Conservation (phyloP, 2,797 vertebrate species). For the Toxotes lorentzi region DNA sequence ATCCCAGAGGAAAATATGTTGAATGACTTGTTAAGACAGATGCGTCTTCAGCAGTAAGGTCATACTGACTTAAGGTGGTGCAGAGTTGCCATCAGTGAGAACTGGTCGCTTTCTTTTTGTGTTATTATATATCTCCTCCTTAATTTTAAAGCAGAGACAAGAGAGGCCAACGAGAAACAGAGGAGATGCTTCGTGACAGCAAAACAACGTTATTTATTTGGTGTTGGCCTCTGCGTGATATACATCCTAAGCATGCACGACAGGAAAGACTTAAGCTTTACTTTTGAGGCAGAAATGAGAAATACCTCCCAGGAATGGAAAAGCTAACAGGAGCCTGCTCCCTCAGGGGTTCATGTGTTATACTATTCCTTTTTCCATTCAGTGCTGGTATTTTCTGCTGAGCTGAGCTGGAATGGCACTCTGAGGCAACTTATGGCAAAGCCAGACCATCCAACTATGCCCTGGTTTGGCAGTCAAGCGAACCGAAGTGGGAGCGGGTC, state of each 20-base stretch:
- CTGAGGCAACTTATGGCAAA: conserved; percentile 72
- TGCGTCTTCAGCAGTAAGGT: conserved; percentile 6
- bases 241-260: conserved; percentile 28
- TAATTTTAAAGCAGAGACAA: conserved; percentile 2
- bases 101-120: not conserved
- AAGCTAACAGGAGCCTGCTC: conserved; percentile 57
- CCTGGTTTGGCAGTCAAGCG: conserved; percentile 80
- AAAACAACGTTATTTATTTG: conserved; percentile 4
- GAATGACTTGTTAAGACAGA: conserved; percentile 22
- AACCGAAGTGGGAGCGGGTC: conserved; percentile 70
- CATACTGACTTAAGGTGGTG: conserved; percentile 17
- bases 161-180: not conserved
- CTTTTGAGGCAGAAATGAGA: conserved; percentile 44
- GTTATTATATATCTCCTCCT: not conserved
- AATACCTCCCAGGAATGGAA: conserved; percentile 75
- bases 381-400: conserved; percentile 80
- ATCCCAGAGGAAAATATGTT: not conserved
- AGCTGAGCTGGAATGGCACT: conserved; percentile 78
- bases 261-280: conserved; percentile 45
- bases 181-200: conserved; percentile 5
- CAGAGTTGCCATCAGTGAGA: conserved; percentile 1
- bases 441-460: conserved; percentile 76
- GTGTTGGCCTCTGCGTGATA: conserved; percentile 13
- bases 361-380: conserved; percentile 77
- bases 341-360: conserved; percentile 57